phyloP scores from a whole-genome alignment of 2,113 vertebrate species.

The Anser cygnoides region DNA sequence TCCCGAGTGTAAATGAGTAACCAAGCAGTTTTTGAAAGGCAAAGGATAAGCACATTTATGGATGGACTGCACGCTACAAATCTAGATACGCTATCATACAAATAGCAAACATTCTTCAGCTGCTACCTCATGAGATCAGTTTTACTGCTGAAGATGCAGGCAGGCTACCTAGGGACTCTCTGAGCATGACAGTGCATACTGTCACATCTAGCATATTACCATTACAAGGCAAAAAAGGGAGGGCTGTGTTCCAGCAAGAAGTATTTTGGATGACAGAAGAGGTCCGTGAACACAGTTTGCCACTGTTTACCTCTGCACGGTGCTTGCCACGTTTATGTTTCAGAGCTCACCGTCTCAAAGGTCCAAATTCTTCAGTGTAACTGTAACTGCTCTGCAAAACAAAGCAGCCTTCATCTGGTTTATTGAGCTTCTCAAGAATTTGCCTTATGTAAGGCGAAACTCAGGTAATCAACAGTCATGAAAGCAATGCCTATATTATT shows the following conservation, averaged over 20 bases:
- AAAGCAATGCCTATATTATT: not conserved
- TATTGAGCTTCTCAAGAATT: not conserved
- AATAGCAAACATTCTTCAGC: constrained; percentile 3
- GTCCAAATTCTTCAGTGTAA: constrained; percentile 10
- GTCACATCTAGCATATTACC: not conserved
- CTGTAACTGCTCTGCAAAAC: constrained; percentile 3
- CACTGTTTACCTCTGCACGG: not conserved
- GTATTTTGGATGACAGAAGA: not conserved
- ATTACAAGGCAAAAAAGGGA: not conserved
- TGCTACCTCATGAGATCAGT: not conserved
- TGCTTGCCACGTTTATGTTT: not conserved
- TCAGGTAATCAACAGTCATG: not conserved
- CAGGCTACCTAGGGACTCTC: not conserved
- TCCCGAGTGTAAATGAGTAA: constrained; percentile 58
- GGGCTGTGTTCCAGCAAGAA: fast-evolving
- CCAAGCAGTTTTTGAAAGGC: constrained; percentile 16
- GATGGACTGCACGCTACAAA: not conserved
- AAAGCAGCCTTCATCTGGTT: constrained; percentile 8
- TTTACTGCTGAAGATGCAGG: not conserved
- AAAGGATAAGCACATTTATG: not conserved
- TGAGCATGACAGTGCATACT: not conserved
- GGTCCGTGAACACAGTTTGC: fast-evolving
- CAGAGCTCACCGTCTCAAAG: not conserved
- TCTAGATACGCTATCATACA: not conserved
- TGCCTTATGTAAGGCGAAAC: not conserved